phyloP scores from a whole-genome alignment of 2,888 invertebrate species.

The Xanthostigma xanthostigma region DNA sequence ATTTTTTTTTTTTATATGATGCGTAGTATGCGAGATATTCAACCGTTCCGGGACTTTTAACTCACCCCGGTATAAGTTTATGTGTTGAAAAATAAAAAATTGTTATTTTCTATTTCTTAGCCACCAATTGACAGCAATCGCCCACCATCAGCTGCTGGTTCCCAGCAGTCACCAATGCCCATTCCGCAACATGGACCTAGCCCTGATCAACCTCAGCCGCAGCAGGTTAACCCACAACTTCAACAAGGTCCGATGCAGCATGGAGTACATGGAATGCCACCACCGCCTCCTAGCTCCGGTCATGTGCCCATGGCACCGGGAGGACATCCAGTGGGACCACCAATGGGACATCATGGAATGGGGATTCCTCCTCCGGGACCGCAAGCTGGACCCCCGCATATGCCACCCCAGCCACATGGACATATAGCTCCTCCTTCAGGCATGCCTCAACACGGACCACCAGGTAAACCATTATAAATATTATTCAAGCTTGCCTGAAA shows the following conservation, averaged over 20 bases:
- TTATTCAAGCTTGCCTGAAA: too few relatives aligned
- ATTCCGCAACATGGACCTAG: neutral
- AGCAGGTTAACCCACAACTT: slow-evolving; percentile 4
- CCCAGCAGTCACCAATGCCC: slow-evolving; percentile 4
- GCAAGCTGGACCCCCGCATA: neutral
- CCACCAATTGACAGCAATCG: too few relatives aligned
- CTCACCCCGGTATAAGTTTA: too few relatives aligned
- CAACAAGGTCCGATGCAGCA: slow-evolving; percentile 7
- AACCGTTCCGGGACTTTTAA: too few relatives aligned
- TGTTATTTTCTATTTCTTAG: too few relatives aligned
- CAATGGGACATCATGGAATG: neutral
- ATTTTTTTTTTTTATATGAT: too few relatives aligned
- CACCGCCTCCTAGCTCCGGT: slow-evolving; percentile 6
- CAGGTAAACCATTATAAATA: neutral
- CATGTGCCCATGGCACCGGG: slow-evolving; percentile 9
- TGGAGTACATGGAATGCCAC: slow-evolving; percentile 8
- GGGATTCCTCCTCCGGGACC: neutral
- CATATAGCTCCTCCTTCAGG: neutral
- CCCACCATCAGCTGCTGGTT: slow-evolving; percentile 3
- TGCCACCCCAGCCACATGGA: slow-evolving; percentile 1
- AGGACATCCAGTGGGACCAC: slow-evolving; percentile 4
- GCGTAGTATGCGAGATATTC: too few relatives aligned
- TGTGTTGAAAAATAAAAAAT: too few relatives aligned
- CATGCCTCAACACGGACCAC: slow-evolving; percentile 2
- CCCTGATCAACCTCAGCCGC: slow-evolving; percentile 5